Base-by-base conservation (phyloP, 1,140 invertebrate genomes). In the Dinoponera quadriceps region DNA sequence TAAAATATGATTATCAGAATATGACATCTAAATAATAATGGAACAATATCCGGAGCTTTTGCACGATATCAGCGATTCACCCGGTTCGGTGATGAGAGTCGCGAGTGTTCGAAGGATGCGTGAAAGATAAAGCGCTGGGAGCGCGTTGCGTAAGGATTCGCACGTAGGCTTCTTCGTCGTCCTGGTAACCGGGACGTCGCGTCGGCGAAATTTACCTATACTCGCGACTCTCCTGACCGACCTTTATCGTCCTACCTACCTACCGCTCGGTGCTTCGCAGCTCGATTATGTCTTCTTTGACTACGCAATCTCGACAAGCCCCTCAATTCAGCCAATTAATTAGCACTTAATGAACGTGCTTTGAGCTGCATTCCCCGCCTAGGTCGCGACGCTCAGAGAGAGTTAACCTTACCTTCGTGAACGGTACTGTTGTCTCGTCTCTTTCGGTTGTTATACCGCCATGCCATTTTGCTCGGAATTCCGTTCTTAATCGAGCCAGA, bases 301-400 rank as follows among this genome's bases (percentile, higher is more conserved):
- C 82, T 89, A 72, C 65, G 60, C 81, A 84, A 82, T 90, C 83
- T 88, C 65, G 57, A 69, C 77, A 86, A 86, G 66, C 83, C 88
- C 63, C 85, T 91, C 86, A 85, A 92, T 91, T 89, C 80, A 89
- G 83, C 88, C 87, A 91, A 92, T 92, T 92, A 92, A 88, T 89
- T 90, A 89, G 69, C 60, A 85, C 54, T 71, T 90, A 91, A 92
- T 89, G 85, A 92, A 91, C 82, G 72, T 44, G 82, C 91, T 90
- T 92, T 92, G 87, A 91, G 82, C 85, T 71, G 73, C 72, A 85
- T 90, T 90, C 87, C 90, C 84, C 72, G 80, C 48, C 82, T 63
- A 57, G n/a, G 22, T 29, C 22, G 54, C n/a, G 68, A 84, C 82
- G 74, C 57, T 44, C 38, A 57, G 55, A 86, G 75, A 71, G 65